Conservation (phyloP, 2,797 vertebrate species). For the Adrianichthys oophorus region DNA sequence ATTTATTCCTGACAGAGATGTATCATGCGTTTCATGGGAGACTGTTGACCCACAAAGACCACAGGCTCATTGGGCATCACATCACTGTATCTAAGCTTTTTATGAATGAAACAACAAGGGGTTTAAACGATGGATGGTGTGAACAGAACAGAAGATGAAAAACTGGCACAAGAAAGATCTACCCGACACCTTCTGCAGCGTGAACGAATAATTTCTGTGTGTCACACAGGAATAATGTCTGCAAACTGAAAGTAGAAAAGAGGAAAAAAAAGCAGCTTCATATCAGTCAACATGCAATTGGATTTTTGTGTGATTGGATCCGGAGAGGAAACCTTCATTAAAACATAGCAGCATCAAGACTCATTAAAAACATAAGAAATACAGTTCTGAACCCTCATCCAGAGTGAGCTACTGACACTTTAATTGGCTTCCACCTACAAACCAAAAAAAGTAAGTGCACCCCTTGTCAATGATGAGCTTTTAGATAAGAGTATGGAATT, state of each 20-base stretch:
- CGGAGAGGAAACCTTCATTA: slow-evolving; percentile 17
- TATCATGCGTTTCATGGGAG: background rate
- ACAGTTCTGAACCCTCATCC: slow-evolving; percentile 7
- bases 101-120: background rate
- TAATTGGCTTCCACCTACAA: background rate
- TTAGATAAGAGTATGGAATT: too few relatives aligned
- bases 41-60: slow-evolving; percentile 20
- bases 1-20: slow-evolving; percentile 28
- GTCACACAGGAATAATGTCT: slow-evolving; percentile 13
- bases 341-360: slow-evolving; percentile 18
- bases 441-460: too few relatives aligned
- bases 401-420: slow-evolving; percentile 2
- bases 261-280: background rate
- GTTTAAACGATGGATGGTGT: background rate
- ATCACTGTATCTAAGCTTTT: slow-evolving; percentile 4
- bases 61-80: background rate
- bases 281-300: slow-evolving; percentile 45
- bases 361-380: background rate
- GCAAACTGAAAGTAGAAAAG: slow-evolving; percentile 24
- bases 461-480: too few relatives aligned
- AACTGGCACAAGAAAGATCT: background rate
- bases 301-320: slow-evolving; percentile 20
- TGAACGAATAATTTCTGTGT: slow-evolving; percentile 23
- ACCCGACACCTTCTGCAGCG: slow-evolving; percentile 10
- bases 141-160: background rate